phyloP scores from a whole-genome alignment of 1,140 invertebrate genomes.

The Amphibalanus amphitrite region DNA sequence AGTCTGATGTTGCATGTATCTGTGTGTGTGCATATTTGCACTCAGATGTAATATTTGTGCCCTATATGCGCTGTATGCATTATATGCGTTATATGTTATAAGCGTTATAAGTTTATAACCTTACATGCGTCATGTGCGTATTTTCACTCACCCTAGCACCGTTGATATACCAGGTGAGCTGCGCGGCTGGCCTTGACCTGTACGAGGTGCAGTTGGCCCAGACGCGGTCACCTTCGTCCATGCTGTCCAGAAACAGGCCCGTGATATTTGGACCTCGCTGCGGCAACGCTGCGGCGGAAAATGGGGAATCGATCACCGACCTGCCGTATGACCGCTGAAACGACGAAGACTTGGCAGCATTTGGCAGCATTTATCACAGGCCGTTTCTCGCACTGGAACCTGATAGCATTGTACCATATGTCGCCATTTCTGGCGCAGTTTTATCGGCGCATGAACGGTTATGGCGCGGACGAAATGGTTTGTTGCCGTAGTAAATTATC shows the following conservation, averaged over 20 bases:
- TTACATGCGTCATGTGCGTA: too few species aligned
- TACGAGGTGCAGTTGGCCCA: slow-evolving; percentile 66
- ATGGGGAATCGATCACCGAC: background rate
- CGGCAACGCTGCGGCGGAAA: background rate
- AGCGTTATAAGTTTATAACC: too few species aligned
- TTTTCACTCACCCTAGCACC: slow-evolving; percentile 49
- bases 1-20: too few species aligned
- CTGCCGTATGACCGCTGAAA: background rate
- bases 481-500: background rate
- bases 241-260: background rate
- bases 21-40: too few species aligned
- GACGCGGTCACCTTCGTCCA: slow-evolving; percentile 52
- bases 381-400: background rate
- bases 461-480: background rate
- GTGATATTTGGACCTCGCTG: background rate
- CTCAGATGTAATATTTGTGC: too few species aligned
- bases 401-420: background rate
- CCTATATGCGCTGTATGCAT: too few species aligned
- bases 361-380: background rate
- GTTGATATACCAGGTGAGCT: slow-evolving; percentile 72
- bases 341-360: background rate
- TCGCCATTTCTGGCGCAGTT: background rate
- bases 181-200: slow-evolving; percentile 59
- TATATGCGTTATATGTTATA: too few species aligned
- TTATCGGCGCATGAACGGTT: background rate